Conservation (phyloP, 2,113 vertebrate species). For the Microcebus griseorufus region DNA sequence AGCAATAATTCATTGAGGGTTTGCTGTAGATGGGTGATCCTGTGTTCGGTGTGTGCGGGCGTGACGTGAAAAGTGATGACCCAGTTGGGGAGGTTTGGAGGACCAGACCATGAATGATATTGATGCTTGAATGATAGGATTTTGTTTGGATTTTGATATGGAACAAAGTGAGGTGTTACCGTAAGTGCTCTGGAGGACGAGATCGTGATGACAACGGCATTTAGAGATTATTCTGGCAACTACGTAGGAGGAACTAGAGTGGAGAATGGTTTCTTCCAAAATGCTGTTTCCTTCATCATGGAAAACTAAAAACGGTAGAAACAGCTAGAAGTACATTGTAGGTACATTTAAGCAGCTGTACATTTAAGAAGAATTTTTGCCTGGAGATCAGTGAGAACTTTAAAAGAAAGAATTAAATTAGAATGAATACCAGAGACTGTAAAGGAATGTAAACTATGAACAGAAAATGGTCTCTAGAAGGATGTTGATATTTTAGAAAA, state of each 20-base stretch:
- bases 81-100: not conserved
- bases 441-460: not conserved
- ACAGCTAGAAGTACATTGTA: not conserved
- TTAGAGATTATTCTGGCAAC: not conserved
- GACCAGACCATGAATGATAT: not conserved
- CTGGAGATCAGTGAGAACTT: not conserved
- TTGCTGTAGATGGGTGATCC: not conserved
- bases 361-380: not conserved
- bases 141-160: not conserved
- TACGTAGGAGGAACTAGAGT: fast-evolving
- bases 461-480: not conserved
- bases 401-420: not conserved
- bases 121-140: not conserved
- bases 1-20: not conserved
- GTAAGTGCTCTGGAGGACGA: not conserved
- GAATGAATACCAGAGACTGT: not conserved
- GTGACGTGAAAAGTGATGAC: not conserved
- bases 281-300: not conserved
- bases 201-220: not conserved
- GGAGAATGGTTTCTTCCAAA: not conserved
- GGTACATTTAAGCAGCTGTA: not conserved
- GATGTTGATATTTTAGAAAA: not conserved
- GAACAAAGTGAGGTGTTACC: not conserved
- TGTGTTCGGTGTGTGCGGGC: not conserved
- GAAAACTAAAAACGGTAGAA: not conserved